Evolutionary conservation across 2,888 invertebrate species (phyloP).

Genomic region (Toxonevra muliebris): DNA sequence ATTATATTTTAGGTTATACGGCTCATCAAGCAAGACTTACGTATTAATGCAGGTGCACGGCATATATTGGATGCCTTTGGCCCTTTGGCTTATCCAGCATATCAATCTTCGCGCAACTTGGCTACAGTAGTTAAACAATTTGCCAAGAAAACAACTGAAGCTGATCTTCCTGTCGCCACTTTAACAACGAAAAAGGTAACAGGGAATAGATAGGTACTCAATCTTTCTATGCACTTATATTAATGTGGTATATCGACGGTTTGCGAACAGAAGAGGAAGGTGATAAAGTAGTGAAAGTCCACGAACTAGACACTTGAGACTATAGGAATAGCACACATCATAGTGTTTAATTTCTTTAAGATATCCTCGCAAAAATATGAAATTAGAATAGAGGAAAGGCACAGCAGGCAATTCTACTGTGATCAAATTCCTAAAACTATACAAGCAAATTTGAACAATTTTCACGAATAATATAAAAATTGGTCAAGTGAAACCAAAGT

Average conservation of each 20-base stretch:
- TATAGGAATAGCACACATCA: no score
- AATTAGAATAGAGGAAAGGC: no score
- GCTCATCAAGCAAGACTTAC: slow-evolving; percentile 88
- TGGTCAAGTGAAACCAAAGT: no score
- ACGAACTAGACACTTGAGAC: no score
- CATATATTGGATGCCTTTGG: slow-evolving; percentile 91
- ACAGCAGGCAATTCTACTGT: no score
- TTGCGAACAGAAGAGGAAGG: not conserved
- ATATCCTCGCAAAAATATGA: no score
- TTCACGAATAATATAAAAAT: no score
- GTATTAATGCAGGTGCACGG: slow-evolving; percentile 92
- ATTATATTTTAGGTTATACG: slow-evolving; percentile 70
- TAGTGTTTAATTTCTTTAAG: no score
- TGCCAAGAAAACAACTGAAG: slow-evolving; percentile 15
- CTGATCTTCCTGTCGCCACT: not conserved
- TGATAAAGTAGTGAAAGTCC: no score
- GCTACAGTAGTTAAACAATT: slow-evolving; percentile 74
- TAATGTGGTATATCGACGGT: not conserved
- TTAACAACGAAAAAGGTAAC: slow-evolving; percentile 32
- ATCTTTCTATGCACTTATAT: not conserved
- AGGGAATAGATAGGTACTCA: slow-evolving; percentile 30
- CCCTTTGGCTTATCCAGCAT: slow-evolving; percentile 86
- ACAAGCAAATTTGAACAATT: no score
- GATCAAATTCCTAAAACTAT: no score
- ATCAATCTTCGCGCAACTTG: slow-evolving; percentile 85